These are phyloP conservation scores for Tragelaphus buxtoni DNA, from an alignment of 2,113 vertebrate species.

Conservation along the genomic window DNA sequence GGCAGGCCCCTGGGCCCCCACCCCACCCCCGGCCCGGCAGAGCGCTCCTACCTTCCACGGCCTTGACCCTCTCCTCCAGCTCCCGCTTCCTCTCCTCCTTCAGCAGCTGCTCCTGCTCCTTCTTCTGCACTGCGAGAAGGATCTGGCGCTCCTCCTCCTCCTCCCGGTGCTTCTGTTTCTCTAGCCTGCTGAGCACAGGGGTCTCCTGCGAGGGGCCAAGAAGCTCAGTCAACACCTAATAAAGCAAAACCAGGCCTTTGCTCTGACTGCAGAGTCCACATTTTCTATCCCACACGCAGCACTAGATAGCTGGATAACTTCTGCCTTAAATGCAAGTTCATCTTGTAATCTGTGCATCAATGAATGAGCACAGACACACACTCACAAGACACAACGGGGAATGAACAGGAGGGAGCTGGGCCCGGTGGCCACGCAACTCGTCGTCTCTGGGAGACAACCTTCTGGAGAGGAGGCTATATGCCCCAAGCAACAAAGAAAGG, in stretches of 20 bases:
- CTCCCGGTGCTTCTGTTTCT: conserved; percentile 89
- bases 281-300: neutral
- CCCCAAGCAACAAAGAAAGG: neutral
- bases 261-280: neutral
- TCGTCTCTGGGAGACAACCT: neutral
- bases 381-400: neutral
- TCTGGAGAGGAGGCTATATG: neutral
- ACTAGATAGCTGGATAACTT: neutral
- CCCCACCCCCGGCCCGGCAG: accelerated
- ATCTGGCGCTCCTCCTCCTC: conserved; percentile 90
- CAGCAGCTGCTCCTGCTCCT: conserved; percentile 91
- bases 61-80: conserved; percentile 92
- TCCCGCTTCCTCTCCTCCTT: conserved; percentile 92
- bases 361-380: neutral
- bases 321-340: neutral
- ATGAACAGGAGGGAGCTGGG: neutral
- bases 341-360: neutral
- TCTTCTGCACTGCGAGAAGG: conserved; percentile 91
- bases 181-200: conserved; percentile 78
- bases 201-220: conserved; percentile 76
- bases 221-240: neutral
- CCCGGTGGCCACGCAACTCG: neutral
- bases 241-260: neutral
- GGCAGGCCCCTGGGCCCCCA: neutral
- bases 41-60: conserved; percentile 87